Base-by-base conservation (phyloP, 2,113 vertebrate genomes). In the Cyprinus carpio region DNA sequence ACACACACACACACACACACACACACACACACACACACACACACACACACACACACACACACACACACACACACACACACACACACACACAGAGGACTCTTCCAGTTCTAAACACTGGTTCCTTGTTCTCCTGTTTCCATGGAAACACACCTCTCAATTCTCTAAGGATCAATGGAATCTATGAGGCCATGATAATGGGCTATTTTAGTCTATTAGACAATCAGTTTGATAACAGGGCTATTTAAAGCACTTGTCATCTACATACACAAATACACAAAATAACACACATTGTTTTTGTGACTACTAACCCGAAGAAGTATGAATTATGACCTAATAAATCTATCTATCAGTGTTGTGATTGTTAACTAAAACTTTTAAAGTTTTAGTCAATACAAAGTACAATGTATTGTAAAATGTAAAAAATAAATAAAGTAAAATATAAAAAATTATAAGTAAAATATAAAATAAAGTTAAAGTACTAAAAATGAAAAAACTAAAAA, bases 91-190 rank as follows among this genome's bases (percentile, higher is more conserved):
- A 75, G 69, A 54, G 58, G 85, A 60, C 78, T 76, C 69, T 84
- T 27, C 85, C 40, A 67, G 83, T 87, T 58, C 0, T 86, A 65
- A 74, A 84, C 85, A 83, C 77, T 89, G n/a, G 65, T 77, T 76
- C 78, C 90, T 90, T 91, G 88, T 87, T 89, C 92, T 93, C 86
- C 89, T 90, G 93, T 94, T 93, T 92, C 93, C 92, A 94, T 94
- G 91, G 90, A 86, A 92, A 94, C 92, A 9, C 86, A 83, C 90
- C 89, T 86, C 89, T 88, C 87, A 71, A 87, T 90, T 89, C 29
- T 43, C 87, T 34, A 72, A 85, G 75, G 84, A 87, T 90, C 56
- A 86, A 91, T 85, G 88, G 89, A 91, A 87, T 54, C 11, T 75
- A 83, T 67, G 87, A 87, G 87, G 89, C 87, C 34, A 43, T 79